phyloP scores from a whole-genome alignment of 2,888 invertebrate genomes.

The Rhingia campestris region DNA sequence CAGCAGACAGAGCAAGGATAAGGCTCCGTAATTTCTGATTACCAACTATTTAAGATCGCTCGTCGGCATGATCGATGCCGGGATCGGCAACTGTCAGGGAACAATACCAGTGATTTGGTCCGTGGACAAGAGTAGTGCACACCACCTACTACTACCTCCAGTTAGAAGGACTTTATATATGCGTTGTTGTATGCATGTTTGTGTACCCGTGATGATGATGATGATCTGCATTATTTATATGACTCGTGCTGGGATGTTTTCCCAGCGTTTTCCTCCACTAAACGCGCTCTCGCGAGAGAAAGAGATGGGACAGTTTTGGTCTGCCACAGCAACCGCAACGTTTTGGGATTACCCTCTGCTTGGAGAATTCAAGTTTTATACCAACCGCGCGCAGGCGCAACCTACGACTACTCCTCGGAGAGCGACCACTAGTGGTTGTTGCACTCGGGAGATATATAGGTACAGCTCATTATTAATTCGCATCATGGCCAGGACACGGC shows the following conservation, averaged over 20 bases:
- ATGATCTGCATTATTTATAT: slow-evolving; percentile 74
- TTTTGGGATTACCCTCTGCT: slow-evolving; percentile 65
- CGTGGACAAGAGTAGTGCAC: slow-evolving; percentile 23
- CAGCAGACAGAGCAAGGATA: slow-evolving; percentile 47
- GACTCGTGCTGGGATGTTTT: slow-evolving; percentile 73
- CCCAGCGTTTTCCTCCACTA: slow-evolving; percentile 65
- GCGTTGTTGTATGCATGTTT: slow-evolving; percentile 1
- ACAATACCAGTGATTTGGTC: slow-evolving; percentile 67
- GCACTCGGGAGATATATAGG: slow-evolving; percentile 37
- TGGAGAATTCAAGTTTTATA: slow-evolving; percentile 4
- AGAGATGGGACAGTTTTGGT: slow-evolving; percentile 27
- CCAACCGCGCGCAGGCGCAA: not conserved
- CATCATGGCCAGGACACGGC: slow-evolving; percentile 75
- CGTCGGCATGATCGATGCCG: slow-evolving; percentile 63
- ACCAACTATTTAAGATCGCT: slow-evolving; percentile 69
- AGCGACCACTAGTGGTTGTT: slow-evolving; percentile 39
- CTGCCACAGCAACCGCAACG: slow-evolving; percentile 21
- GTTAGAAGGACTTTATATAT: not conserved
- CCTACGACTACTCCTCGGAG: not conserved
- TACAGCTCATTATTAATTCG: slow-evolving; percentile 74
- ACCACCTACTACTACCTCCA: slow-evolving; percentile 62
- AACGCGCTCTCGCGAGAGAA: not conserved
- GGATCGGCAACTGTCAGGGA: slow-evolving; percentile 65
- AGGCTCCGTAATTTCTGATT: slow-evolving; percentile 71
- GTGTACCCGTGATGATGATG: slow-evolving; percentile 58